Percentiles rank a stretch among this genome's conserved stretches.
phyloP scores from a whole-genome alignment of 2,113 vertebrate genomes.

The Azemiops feae region DNA sequence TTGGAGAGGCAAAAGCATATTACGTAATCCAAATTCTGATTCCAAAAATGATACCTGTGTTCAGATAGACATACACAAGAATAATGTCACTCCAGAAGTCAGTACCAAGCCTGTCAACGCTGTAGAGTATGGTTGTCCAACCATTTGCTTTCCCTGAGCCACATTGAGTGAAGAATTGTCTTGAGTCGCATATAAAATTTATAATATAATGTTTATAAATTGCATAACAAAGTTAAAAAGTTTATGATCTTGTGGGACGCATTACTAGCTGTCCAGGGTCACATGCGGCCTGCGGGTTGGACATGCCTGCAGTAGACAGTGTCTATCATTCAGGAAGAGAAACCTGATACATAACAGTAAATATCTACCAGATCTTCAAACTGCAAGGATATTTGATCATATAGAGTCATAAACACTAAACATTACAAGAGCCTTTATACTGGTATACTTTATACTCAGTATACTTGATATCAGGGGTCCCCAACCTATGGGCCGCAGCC shows the following conservation, averaged over 20 bases:
- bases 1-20: background rate
- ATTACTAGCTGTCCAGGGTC: background rate
- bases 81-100: background rate
- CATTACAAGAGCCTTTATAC: background rate
- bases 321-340: background rate
- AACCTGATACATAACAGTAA: background rate
- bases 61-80: background rate
- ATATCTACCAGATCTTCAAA: background rate
- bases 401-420: background rate
- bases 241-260: background rate
- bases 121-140: background rate
- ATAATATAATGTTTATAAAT: background rate
- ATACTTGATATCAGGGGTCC: no score
- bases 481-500: no score
- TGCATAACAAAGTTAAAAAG: background rate
- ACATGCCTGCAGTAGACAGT: background rate
- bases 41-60: background rate
- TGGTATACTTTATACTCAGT: background rate
- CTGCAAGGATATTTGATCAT: background rate
- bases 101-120: background rate
- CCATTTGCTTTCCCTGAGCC: background rate
- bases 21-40: background rate
- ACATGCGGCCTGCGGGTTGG: background rate
- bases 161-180: background rate
- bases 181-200: background rate